These are phyloP conservation scores for Hypena proboscidalis DNA, from an alignment of 2,888 invertebrate species.

Conservation along the genomic window DNA sequence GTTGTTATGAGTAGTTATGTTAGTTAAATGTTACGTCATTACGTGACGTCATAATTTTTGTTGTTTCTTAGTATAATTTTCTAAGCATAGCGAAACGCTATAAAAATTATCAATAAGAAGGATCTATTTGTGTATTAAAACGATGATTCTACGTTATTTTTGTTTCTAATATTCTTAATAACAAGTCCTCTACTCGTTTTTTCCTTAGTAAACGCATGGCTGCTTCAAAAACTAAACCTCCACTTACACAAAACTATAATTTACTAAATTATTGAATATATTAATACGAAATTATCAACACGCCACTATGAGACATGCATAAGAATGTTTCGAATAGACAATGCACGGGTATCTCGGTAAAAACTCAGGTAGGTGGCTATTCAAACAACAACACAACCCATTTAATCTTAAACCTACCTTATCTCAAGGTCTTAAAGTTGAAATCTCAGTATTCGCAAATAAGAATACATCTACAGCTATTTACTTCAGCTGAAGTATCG, in stretches of 20 bases:
- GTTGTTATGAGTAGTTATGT: too few species aligned
- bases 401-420: slow-evolving; percentile 23
- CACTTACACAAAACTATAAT: slow-evolving; percentile 37
- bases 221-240: slow-evolving; percentile 11
- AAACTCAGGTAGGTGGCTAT: slow-evolving; percentile 57
- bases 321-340: slow-evolving; percentile 55
- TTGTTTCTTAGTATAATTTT: too few species aligned
- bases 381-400: slow-evolving; percentile 30
- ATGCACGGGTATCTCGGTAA: slow-evolving; percentile 53
- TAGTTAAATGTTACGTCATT: too few species aligned
- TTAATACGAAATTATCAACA: slow-evolving; percentile 40
- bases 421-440: accelerated
- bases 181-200: too few species aligned
- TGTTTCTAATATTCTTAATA: too few species aligned
- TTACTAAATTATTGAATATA: slow-evolving; percentile 38
- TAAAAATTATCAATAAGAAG: too few species aligned
- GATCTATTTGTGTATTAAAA: too few species aligned
- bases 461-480: slow-evolving; percentile 26
- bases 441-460: slow-evolving; percentile 6
- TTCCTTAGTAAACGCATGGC: slow-evolving; percentile 8
- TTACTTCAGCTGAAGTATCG: slow-evolving; percentile 14
- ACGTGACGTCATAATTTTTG: too few species aligned
- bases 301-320: slow-evolving; percentile 44
- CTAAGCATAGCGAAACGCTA: too few species aligned
- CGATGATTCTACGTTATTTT: too few species aligned